Conservation (phyloP, 2,113 vertebrate genomes). For the Ursus arctos region DNA sequence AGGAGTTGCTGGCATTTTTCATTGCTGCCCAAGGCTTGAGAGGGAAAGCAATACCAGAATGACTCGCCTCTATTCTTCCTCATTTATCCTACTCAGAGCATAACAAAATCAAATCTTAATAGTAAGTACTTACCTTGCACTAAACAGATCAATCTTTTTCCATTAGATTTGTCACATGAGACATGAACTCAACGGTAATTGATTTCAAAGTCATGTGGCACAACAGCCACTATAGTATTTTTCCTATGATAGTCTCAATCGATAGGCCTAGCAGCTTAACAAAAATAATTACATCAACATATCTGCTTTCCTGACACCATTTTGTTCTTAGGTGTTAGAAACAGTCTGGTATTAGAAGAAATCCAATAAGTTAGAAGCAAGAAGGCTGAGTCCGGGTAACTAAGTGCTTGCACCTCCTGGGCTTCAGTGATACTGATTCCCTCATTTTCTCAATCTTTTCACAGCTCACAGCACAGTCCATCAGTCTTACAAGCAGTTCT, state of each 20-base stretch:
- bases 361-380: conserved; percentile 43
- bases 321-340: conserved; percentile 74
- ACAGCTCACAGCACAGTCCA: conserved; percentile 71
- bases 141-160: conserved; percentile 88
- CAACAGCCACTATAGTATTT: conserved; percentile 71
- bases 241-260: conserved; percentile 76
- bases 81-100: conserved; percentile 74
- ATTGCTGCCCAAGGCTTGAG: not conserved
- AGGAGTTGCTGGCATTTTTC: not conserved
- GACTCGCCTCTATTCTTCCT: conserved; percentile 42
- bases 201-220: conserved; percentile 84
- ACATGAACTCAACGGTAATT: conserved; percentile 84
- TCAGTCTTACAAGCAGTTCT: conserved; percentile 69
- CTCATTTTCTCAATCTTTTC: conserved; percentile 75
- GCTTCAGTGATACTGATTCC: conserved; percentile 50
- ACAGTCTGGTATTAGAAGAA: conserved; percentile 33
- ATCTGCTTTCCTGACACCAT: conserved; percentile 74
- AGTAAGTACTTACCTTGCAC: conserved; percentile 81
- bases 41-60: not conserved
- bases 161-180: conserved; percentile 86
- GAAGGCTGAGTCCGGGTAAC: conserved; percentile 44
- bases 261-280: conserved; percentile 75
- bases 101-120: conserved; percentile 85
- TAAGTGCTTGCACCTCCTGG: conserved; percentile 24
- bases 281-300: conserved; percentile 75